phyloP scores from a whole-genome alignment of 2,797 vertebrate species.

The Xenopus petersii region DNA sequence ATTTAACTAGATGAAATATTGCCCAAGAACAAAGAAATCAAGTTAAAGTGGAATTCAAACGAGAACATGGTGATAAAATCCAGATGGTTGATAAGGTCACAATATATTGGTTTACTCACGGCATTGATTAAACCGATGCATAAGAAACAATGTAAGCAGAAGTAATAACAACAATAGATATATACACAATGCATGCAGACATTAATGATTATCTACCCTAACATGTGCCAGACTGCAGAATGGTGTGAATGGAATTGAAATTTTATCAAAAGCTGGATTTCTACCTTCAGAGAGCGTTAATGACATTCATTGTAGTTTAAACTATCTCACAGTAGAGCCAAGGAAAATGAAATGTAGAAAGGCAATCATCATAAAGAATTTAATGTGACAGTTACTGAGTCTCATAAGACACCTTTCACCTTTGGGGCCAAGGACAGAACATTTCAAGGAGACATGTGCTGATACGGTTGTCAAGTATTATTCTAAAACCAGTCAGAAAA shows the following conservation, averaged over 20 bases:
- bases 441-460: slow-evolving; percentile 2
- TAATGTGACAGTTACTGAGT: slow-evolving; percentile 4
- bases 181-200: too few relatives aligned
- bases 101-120: background rate
- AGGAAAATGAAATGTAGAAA: background rate
- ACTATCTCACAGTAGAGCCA: background rate
- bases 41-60: background rate
- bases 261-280: too few relatives aligned
- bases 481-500: too few relatives aligned
- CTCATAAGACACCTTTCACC: slow-evolving; percentile 3
- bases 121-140: background rate
- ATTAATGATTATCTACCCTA: too few relatives aligned
- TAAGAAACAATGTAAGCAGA: too few relatives aligned
- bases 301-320: background rate
- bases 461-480: background rate
- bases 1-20: background rate
- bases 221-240: too few relatives aligned
- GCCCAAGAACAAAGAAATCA: background rate
- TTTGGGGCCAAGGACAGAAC: slow-evolving; percentile 21
- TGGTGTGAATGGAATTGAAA: too few relatives aligned
- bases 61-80: background rate
- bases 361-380: slow-evolving; percentile 17
- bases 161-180: background rate
- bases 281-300: too few relatives aligned
- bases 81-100: background rate